These are phyloP conservation scores for Antrozous pallidus DNA, from an alignment of 2,797 vertebrate genomes.

Conservation along the genomic window DNA sequence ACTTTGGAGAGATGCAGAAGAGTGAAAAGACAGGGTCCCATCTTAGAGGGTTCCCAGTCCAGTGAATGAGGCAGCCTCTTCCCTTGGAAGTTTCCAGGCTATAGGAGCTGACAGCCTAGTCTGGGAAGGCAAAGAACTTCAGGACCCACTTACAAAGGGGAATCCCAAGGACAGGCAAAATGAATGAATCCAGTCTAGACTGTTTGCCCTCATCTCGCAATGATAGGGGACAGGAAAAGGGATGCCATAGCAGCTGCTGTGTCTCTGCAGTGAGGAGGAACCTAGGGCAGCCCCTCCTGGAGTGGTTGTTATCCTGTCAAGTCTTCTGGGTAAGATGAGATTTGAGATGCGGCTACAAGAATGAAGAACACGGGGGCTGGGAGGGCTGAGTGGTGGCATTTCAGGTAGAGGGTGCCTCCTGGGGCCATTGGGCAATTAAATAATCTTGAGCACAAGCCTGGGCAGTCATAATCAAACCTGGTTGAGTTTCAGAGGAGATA, in stretches of 20 bases:
- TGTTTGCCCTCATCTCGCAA: not conserved
- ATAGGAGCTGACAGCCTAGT: not conserved
- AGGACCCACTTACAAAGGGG: not conserved
- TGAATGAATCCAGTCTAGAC: not conserved
- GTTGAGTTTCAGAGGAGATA: not conserved
- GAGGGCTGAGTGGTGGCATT: not conserved
- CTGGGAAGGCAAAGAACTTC: not conserved
- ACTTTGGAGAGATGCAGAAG: conserved; percentile 30
- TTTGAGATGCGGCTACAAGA: not conserved
- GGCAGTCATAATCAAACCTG: not conserved
- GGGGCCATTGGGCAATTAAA: not conserved
- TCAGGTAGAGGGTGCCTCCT: not conserved
- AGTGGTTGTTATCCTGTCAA: not conserved
- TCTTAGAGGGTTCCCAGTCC: not conserved
- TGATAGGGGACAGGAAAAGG: not conserved
- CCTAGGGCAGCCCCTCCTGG: not conserved
- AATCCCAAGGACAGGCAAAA: conserved; percentile 33
- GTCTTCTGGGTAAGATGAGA: not conserved
- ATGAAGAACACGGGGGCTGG: not conserved
- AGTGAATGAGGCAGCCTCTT: not conserved
- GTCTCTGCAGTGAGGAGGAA: not conserved
- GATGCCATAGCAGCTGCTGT: not conserved
- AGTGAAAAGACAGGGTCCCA: not conserved
- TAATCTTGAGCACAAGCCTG: not conserved
- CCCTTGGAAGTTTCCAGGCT: not conserved